Conservation (phyloP, 2,888 invertebrate genomes). For the Keiferia lycopersicella region DNA sequence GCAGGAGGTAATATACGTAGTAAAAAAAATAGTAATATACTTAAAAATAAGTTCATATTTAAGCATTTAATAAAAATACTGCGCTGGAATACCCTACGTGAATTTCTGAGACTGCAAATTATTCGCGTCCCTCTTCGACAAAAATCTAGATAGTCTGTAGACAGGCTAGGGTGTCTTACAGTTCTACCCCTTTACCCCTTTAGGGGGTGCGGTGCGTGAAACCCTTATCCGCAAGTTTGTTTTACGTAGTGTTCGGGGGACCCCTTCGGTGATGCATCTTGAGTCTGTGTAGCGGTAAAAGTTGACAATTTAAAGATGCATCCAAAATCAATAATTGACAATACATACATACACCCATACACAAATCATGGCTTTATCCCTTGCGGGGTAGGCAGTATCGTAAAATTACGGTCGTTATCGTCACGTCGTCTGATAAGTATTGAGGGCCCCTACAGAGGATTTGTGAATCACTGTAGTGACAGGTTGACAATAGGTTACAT, state of each 20-base stretch:
- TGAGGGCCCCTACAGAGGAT: too few relatives aligned
- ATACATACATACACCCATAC: too few relatives aligned
- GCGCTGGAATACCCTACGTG: background rate
- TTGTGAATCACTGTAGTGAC: too few relatives aligned
- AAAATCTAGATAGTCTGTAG: slow-evolving; percentile 61
- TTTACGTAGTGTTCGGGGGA: slow-evolving; percentile 77
- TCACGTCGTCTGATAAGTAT: too few relatives aligned
- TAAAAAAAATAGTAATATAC: too few relatives aligned
- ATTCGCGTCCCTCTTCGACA: slow-evolving; percentile 57
- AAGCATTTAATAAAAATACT: background rate
- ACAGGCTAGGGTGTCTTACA: slow-evolving; percentile 67
- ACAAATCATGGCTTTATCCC: too few relatives aligned
- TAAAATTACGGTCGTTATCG: too few relatives aligned
- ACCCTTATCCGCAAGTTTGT: slow-evolving; percentile 81
- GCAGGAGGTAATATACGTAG: too few relatives aligned
- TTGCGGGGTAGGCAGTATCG: too few relatives aligned
- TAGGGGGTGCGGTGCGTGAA: slow-evolving; percentile 78
- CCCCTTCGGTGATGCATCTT: slow-evolving; percentile 77
- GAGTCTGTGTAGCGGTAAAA: slow-evolving; percentile 62
- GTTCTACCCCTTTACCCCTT: slow-evolving; percentile 59
- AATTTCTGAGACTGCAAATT: background rate
- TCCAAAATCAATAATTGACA: slow-evolving; percentile 24
- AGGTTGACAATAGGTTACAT: too few relatives aligned
- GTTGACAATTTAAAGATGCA: slow-evolving; percentile 37
- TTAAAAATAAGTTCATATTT: background rate